Evolutionary conservation across 2,797 vertebrate species (phyloP), one percentile per base, ranked within the genome.

Genomic region (Sphenopsis melanotis): DNA sequence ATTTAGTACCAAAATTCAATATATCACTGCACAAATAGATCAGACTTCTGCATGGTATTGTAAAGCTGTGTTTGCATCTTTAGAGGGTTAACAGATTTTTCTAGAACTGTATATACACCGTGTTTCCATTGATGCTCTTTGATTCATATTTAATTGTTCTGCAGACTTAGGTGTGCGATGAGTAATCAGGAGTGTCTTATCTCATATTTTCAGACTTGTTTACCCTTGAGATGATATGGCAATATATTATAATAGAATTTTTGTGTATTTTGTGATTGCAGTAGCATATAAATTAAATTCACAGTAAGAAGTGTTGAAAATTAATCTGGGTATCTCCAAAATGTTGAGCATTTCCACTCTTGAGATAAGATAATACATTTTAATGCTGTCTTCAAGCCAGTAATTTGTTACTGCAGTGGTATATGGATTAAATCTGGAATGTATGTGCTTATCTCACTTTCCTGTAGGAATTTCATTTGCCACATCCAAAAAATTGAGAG

Each of bases 231-330:
- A 83, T 88, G 50, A 64, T 91, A 59, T 11, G 14, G 61, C 84
- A 86, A 57, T 91, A 69, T 53, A 64, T 72, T 55, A 49, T 90
- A 86, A 81, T 50, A 41, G 34, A 83, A 34, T 91, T 79, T 87
- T 79, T 87, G 15, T 89, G 8, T 90, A 32, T 82, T 94, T 95
- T 91, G 23, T 77, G 49, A 75, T 91, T 81, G 37, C 69, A 83
- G 32, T 74, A 83, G 37, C 36, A 56, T 78, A 74, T 89, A 87
- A 94, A 91, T 94, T 64, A 82, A 88, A 94, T 88, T 93, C 72
- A 65, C 64, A 52, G 39, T 68, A 55, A 44, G 76, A 91, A 81
- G 42, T 87, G 52, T 63, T 89, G 63, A 53, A 84, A 60, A n/a
- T 90, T 90, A 93, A 87, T 93, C 81, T 94, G 64, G 13, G 4